These are phyloP conservation scores for Hydractinia symbiolongicarpus DNA, from an alignment of 30 jellyfish, hydroid and myxozoan genomes.

Conservation along the genomic window DNA sequence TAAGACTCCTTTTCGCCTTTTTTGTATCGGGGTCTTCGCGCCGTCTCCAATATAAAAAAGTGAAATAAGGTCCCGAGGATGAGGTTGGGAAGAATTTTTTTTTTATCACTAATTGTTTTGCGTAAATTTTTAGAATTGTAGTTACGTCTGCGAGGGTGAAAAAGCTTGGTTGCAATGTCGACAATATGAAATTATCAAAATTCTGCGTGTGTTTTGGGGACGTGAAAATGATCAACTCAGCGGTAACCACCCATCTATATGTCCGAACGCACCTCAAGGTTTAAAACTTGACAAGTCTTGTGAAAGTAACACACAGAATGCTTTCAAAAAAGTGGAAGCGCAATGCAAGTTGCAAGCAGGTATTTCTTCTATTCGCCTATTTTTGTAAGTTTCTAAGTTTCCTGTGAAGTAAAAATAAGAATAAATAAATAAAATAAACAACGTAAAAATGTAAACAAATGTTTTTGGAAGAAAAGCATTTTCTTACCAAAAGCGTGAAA, in stretches of 20 bases:
- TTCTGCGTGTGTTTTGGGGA: constrained; percentile 98
- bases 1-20: too few species aligned
- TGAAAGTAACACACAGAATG: constrained; percentile 75
- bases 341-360: constrained; percentile 53
- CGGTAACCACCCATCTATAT: constrained; percentile 25
- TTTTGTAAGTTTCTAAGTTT: background rate
- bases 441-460: too few species aligned
- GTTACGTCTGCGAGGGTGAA: constrained; percentile 99
- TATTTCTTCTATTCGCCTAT: background rate
- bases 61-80: too few species aligned
- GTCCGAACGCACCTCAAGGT: constrained; percentile 91
- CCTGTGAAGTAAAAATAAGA: background rate
- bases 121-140: constrained; percentile 74
- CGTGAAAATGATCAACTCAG: constrained; percentile 64
- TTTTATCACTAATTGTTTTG: too few species aligned
- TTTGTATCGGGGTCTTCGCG: too few species aligned
- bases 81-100: too few species aligned
- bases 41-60: too few species aligned
- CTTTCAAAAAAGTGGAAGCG: constrained; percentile 84
- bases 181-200: constrained; percentile 79
- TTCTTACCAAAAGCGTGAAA: too few species aligned
- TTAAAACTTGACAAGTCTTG: constrained; percentile 58
- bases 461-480: too few species aligned
- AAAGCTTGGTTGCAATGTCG: constrained; percentile 99
- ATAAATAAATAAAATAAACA: background rate